phyloP scores from a whole-genome alignment of 64 coral and sea anemone genomes.

The Orbicella faveolata region DNA sequence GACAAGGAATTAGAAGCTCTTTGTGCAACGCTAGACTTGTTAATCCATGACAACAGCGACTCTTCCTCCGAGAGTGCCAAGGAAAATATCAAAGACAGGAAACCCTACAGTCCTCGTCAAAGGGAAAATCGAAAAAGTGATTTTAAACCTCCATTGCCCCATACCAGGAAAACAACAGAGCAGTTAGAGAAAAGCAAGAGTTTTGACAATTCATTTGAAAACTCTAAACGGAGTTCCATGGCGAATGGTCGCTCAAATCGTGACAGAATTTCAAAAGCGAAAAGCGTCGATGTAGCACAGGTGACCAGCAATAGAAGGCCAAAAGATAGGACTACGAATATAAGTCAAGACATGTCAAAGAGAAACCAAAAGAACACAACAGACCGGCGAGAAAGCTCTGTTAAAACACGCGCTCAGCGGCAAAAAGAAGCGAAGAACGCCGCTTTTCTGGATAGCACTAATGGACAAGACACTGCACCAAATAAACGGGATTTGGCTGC shows the following conservation, averaged over 20 bases:
- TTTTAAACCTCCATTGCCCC: slow-evolving; percentile 20
- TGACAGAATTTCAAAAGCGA: neutral
- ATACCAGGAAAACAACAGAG: neutral
- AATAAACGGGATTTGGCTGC: neutral
- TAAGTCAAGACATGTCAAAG: neutral
- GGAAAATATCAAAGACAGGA: neutral
- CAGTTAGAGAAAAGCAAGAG: slow-evolving; percentile 1
- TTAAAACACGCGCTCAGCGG: neutral
- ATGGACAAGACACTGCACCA: neutral
- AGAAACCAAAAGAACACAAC: neutral
- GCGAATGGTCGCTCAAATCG: neutral
- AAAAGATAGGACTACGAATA: neutral
- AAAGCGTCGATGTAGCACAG: neutral
- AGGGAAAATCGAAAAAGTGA: neutral
- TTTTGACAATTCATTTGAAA: neutral
- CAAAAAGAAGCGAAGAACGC: neutral
- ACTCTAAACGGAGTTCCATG: neutral
- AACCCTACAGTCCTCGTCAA: neutral
- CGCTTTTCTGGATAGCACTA: neutral
- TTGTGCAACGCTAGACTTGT: slow-evolving; percentile 10
- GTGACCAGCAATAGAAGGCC: neutral
- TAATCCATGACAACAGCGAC: slow-evolving; percentile 34
- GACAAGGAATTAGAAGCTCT: slow-evolving; percentile 21
- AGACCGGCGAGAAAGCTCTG: neutral
- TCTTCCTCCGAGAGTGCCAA: slow-evolving; percentile 8